Percentiles rank a stretch among this genome's conserved stretches.
Conservation (phyloP, 1,140 invertebrate genomes). For the Plodia interpunctella region DNA sequence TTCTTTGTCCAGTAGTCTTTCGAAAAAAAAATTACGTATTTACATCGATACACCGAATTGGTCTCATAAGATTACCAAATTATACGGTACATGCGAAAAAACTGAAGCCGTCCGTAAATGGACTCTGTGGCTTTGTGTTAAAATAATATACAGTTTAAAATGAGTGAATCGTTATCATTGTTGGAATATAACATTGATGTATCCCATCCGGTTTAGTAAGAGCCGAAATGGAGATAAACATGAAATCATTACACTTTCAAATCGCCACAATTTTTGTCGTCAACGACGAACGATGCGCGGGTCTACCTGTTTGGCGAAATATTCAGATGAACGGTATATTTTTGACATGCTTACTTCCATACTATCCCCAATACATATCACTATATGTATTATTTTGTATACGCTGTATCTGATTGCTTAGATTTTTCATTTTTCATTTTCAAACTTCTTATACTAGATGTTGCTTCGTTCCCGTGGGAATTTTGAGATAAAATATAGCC, state of each 20-base stretch:
- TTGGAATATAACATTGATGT: conserved; percentile 49
- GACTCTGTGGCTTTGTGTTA: conserved; percentile 13
- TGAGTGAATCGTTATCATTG: conserved; percentile 24
- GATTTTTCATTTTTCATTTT: too few species aligned
- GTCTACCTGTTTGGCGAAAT: conserved; percentile 38
- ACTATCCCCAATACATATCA: too few species aligned
- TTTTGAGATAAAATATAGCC: too few species aligned
- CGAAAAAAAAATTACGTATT: conserved; percentile 41
- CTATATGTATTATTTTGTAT: too few species aligned
- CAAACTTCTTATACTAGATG: too few species aligned
- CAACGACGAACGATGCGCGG: conserved; percentile 30
- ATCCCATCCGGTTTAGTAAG: conserved; percentile 55
- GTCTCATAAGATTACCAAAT: conserved; percentile 34
- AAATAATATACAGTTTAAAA: neutral
- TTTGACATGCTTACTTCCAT: too few species aligned
- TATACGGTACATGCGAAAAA: conserved; percentile 6
- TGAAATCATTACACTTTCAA: conserved; percentile 61
- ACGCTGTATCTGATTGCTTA: too few species aligned
- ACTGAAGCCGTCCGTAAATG: conserved; percentile 11
- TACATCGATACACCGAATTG: conserved; percentile 57
- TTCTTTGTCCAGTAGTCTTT: conserved; percentile 49
- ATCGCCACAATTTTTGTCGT: conserved; percentile 45
- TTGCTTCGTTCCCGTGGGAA: too few species aligned
- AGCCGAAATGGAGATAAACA: conserved; percentile 54
- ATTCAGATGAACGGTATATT: conserved; percentile 11